Base-by-base conservation (phyloP, 2,888 invertebrate genomes). In the Theretra japonica region DNA sequence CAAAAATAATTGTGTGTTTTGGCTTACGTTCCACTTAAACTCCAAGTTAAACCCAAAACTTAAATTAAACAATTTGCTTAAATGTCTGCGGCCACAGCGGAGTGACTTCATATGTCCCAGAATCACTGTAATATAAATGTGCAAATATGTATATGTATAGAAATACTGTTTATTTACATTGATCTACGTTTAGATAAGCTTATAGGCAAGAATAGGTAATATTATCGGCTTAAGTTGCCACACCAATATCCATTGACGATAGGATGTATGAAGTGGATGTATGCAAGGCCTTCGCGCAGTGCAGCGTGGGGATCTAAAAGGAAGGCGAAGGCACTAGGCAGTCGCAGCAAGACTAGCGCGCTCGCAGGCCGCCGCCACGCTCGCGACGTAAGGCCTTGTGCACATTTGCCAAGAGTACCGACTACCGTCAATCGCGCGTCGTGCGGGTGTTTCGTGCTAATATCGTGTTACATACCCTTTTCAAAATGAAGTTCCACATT, bases 401-500 rank as follows among this genome's bases (percentile, higher is more conserved):
- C n/a, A 41, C 41, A 23, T 17, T 62, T 23, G 23, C 33, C 41
- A 23, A 21, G 8, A 41, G 73, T 73, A 59, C 28, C 72, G 69
- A 69, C 60, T 68, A 62, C 23, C 65, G 53, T n/a, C 19, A 6
- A 19, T 53, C 53, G 53, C 50, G 62, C 65, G 71, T 48, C 75
- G 79, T 80, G 80, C 79, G 80, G 77, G 77, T 76, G 80, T 80
- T 77, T 81, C 81, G 88, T 90, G 86, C 81, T 84, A 80, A 82
- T 82, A 83, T 75, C 78, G 83, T 86, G 86, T 79, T 76, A 75
- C 79, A 81, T 84, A 82, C 72, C 75, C 74, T 75, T 75, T 75
- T 77, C 80, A 90, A 84, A 79, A 94, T 94, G 93, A 93, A 90
- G 83, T 82, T 93, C 75, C 87, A 90, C 74, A 83, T 93, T 56